Evolutionary conservation across 1,140 invertebrate species (phyloP).

Genomic region (Mamestra configurata): DNA sequence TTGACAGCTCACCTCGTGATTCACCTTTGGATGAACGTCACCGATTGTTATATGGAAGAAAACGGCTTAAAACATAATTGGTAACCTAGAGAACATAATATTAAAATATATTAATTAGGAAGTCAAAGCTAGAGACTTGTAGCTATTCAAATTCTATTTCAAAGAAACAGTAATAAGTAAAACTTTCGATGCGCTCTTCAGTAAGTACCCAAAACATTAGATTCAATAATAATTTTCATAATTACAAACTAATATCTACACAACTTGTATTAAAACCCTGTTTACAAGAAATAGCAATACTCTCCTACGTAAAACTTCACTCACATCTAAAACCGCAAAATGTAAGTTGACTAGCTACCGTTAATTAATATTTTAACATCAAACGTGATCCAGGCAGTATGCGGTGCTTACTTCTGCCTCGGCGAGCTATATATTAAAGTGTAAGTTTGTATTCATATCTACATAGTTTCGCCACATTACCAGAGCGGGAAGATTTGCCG

Average conservation of each 20-base stretch:
- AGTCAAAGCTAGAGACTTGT: too few species aligned
- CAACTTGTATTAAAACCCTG: too few species aligned
- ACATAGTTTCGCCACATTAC: constrained; percentile 34
- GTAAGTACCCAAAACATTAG: too few species aligned
- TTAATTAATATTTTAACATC: constrained; percentile 41
- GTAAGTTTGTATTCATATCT: constrained; percentile 42
- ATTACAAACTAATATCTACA: not conserved
- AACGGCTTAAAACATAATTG: too few species aligned
- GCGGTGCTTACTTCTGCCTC: constrained; percentile 24
- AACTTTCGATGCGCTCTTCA: too few species aligned
- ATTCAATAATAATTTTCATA: too few species aligned
- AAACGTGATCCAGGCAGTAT: constrained; percentile 21
- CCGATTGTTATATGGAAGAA: too few species aligned
- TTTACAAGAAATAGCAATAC: not conserved
- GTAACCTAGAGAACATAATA: too few species aligned
- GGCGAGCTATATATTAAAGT: constrained; percentile 39
- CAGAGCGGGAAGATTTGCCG: constrained; percentile 1
- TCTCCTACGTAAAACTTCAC: not conserved
- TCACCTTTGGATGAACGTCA: too few species aligned
- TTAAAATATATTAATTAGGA: too few species aligned
- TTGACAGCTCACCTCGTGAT: too few species aligned
- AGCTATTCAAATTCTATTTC: not conserved
- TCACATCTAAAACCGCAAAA: not conserved
- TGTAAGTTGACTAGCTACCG: constrained; percentile 3
- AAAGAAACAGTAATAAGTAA: too few species aligned